phyloP scores from a whole-genome alignment of 2,888 invertebrate species.

The Sminthurinus aureus region DNA sequence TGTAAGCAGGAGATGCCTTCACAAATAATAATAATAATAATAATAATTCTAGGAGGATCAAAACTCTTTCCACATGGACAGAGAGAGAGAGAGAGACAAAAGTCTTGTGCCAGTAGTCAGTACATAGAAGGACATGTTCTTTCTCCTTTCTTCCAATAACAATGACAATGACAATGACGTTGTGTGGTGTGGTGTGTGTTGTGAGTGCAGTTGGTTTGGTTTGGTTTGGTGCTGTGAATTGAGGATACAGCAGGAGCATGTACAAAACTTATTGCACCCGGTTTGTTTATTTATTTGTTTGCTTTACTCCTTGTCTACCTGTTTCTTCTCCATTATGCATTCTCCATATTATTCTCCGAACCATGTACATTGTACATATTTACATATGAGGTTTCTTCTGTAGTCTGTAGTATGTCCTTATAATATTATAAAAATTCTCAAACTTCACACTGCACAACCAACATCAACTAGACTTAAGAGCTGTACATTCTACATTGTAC shows the following conservation, averaged over 20 bases:
- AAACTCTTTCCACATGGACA: not conserved
- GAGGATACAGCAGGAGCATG: not conserved
- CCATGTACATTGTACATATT: not conserved
- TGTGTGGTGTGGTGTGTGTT: not conserved
- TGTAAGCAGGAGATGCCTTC: not conserved
- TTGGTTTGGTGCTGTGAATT: too few relatives aligned
- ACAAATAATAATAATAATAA: not conserved
- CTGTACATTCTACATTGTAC: not conserved
- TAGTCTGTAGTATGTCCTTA: not conserved
- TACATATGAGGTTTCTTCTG: not conserved
- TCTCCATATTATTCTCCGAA: too few relatives aligned
- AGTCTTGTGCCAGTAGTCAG: not conserved
- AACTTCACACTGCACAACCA: too few relatives aligned
- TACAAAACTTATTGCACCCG: not conserved
- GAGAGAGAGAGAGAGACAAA: not conserved
- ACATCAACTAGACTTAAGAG: not conserved
- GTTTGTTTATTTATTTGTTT: slow-evolving; percentile 1
- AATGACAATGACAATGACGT: not conserved
- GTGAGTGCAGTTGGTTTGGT: too few relatives aligned
- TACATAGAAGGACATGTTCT: not conserved
- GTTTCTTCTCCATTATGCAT: too few relatives aligned
- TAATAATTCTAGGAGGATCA: not conserved
- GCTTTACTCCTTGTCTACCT: not conserved
- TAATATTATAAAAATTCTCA: not conserved
- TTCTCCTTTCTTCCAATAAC: not conserved